A percentile compares a stretch with the other conserved stretches of the same genome.
Evolutionary conservation across 2,113 vertebrate species (phyloP).

Genomic region (Tupaia tana): DNA sequence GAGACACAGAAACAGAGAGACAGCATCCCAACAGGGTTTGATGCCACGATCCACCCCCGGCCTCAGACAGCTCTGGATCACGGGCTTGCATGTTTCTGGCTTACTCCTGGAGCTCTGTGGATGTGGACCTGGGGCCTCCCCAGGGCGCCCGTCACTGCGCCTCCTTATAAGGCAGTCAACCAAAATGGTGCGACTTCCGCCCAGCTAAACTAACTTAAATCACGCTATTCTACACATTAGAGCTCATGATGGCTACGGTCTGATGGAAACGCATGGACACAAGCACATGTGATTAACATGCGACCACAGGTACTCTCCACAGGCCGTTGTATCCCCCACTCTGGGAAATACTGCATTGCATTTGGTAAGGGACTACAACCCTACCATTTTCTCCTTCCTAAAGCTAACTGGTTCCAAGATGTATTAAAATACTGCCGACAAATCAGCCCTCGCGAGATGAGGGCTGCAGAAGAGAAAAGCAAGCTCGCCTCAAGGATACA

Average conservation of each 20-base stretch:
- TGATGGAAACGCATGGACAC: background rate
- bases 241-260: background rate
- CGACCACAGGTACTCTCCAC: background rate
- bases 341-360: background rate
- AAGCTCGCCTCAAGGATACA: background rate
- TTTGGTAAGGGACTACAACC: background rate
- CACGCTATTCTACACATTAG: background rate
- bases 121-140: no score
- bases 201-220: background rate
- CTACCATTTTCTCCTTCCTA: background rate
- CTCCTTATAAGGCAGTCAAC: background rate
- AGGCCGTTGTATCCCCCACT: background rate
- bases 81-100: no score
- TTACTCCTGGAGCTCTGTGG: no score
- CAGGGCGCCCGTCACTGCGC: background rate
- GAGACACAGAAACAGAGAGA: no score
- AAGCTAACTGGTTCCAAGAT: constrained; percentile 16
- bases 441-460: background rate
- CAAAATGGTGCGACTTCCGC: background rate
- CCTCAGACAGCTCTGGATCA: no score
- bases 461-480: background rate
- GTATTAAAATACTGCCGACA: background rate
- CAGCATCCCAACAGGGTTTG: no score
- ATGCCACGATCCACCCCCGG: no score
- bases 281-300: background rate